These are phyloP conservation scores for Polietes domitor DNA, from an alignment of 2,888 invertebrate species.

Conservation along the genomic window DNA sequence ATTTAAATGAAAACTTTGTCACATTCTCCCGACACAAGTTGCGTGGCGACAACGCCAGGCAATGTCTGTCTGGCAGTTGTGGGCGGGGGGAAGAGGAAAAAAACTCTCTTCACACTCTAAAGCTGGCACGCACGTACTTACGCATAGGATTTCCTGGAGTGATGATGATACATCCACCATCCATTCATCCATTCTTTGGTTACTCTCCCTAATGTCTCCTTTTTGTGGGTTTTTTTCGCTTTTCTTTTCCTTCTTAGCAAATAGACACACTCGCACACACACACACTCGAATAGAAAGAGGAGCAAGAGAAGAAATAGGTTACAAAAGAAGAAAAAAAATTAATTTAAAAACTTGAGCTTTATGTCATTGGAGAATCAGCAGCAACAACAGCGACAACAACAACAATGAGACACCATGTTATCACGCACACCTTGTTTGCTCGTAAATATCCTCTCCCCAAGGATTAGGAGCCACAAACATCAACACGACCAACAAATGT, in stretches of 20 bases:
- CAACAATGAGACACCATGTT: constrained; percentile 38
- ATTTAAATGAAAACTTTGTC: constrained; percentile 52
- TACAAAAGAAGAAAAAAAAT: constrained; percentile 17
- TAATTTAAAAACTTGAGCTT: constrained; percentile 45
- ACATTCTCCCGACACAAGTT: constrained; percentile 16
- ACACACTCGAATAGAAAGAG: neutral
- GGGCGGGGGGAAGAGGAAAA: neutral
- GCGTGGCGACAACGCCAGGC: neutral
- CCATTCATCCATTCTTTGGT: neutral
- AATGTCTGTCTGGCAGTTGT: neutral
- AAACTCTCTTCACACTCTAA: constrained; percentile 6
- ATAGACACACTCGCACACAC: neutral
- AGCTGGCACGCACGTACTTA: neutral
- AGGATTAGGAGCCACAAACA: constrained; percentile 27
- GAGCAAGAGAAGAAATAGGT: neutral
- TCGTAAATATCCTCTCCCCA: constrained; percentile 43
- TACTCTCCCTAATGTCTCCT: neutral
- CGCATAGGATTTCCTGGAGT: constrained; percentile 9
- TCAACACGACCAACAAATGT: constrained; percentile 17
- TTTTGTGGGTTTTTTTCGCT: neutral
- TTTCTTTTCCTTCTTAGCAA: neutral
- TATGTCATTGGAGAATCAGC: constrained; percentile 45
- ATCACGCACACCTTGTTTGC: constrained; percentile 53
- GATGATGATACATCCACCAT: neutral
- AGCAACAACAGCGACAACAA: neutral